These are phyloP conservation scores for Thalassoma bifasciatum DNA, from an alignment of 2,113 vertebrate species.

Conservation along the genomic window DNA sequence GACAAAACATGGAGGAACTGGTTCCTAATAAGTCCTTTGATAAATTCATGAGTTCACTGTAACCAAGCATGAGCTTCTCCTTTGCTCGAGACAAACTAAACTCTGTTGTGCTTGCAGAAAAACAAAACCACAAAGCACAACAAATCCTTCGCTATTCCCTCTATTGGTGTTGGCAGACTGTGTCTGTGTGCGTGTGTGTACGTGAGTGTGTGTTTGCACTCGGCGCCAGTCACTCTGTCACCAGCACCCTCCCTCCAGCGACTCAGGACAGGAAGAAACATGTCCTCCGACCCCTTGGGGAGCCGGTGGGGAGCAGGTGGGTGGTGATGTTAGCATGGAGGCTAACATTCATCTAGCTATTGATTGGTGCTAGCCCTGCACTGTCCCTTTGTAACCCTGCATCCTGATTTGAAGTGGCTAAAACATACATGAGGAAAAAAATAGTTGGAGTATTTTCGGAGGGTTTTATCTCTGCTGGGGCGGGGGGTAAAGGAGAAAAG, in stretches of 20 bases:
- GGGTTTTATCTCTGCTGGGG: conserved; percentile 26
- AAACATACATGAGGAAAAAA: background rate
- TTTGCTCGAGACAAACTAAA: conserved; percentile 42
- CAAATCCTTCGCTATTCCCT: conserved; percentile 59
- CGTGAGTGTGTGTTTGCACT: conserved; percentile 26
- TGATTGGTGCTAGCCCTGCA: conserved; percentile 71
- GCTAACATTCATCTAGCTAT: conserved; percentile 62
- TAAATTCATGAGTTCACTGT: conserved; percentile 40
- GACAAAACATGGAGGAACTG: conserved; percentile 1
- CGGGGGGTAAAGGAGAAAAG: conserved; percentile 33
- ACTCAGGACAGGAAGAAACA: conserved; percentile 77
- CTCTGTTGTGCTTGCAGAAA: conserved; percentile 52
- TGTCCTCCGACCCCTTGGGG: conserved; percentile 66
- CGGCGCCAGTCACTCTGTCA: conserved; percentile 76
- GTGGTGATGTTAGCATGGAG: conserved; percentile 28
- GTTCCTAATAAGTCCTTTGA: conserved; percentile 50
- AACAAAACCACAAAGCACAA: conserved; percentile 67
- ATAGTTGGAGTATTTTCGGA: conserved; percentile 13
- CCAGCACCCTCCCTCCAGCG: conserved; percentile 58
- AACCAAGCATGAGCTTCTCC: conserved; percentile 22
- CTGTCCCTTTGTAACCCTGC: conserved; percentile 21
- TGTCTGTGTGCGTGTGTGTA: conserved; percentile 7
- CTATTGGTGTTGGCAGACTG: conserved; percentile 41
- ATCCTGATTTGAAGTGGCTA: conserved; percentile 21
- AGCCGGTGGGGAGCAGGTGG: conserved; percentile 33